A percentile compares a stretch with the other conserved stretches of the same genome.
phyloP scores from a whole-genome alignment of 2,797 vertebrate species.

The Pelochelys cantorii region DNA sequence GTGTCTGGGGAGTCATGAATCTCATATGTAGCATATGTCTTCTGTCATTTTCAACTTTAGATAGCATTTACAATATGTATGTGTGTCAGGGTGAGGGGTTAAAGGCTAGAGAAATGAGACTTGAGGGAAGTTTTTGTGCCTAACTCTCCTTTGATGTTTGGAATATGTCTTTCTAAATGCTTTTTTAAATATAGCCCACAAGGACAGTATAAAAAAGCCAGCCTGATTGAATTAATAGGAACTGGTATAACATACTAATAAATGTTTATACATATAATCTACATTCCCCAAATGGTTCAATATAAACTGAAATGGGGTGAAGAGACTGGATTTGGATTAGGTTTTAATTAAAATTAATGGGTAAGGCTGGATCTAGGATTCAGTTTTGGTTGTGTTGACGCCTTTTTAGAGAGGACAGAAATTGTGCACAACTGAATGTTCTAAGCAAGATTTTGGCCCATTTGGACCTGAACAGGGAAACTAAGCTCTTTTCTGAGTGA shows the following conservation, averaged over 20 bases:
- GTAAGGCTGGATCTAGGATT: not conserved
- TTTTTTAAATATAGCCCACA: too few species aligned
- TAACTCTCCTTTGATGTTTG: too few species aligned
- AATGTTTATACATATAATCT: not conserved
- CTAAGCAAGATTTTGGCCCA: not conserved
- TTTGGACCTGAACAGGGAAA: not conserved
- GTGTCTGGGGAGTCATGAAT: not conserved
- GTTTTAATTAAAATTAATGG: not conserved
- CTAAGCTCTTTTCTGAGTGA: not conserved
- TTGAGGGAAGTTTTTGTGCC: too few species aligned
- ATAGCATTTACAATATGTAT: too few species aligned
- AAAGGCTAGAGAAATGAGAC: too few species aligned
- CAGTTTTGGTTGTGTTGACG: not conserved
- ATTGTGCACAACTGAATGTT: not conserved
- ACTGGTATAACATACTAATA: too few species aligned
- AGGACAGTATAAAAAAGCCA: too few species aligned
- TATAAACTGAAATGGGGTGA: not conserved
- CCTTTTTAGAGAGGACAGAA: not conserved
- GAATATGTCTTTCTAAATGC: too few species aligned
- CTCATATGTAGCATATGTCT: not conserved
- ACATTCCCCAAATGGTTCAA: not conserved
- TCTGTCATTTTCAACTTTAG: not conserved
- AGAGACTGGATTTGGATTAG: not conserved
- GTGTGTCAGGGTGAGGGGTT: too few species aligned
- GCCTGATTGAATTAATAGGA: too few species aligned